A percentile compares a stretch with the other conserved stretches of the same genome.
Evolutionary conservation across 2,888 invertebrate species (phyloP).

Genomic region (Idaea dimidiata): DNA sequence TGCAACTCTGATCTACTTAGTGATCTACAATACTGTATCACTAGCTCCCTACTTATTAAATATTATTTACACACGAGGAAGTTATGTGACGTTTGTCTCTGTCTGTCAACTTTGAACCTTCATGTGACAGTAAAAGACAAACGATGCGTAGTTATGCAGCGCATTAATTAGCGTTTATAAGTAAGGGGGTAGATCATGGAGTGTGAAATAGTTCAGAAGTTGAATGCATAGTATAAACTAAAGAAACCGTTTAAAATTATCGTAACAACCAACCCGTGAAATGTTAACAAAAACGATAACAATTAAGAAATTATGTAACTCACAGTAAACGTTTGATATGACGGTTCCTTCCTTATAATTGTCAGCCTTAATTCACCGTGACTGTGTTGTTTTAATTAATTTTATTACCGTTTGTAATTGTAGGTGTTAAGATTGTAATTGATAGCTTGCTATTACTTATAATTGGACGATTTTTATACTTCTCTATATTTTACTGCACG

Average conservation of each 20-base stretch:
- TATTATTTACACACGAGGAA: too few species aligned
- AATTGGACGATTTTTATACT: neutral
- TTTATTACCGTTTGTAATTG: constrained; percentile 25
- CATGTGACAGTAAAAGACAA: too few species aligned
- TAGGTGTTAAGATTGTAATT: constrained; percentile 1
- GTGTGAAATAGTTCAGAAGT: neutral
- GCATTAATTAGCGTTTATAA: too few species aligned
- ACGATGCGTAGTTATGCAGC: too few species aligned
- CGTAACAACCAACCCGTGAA: constrained; percentile 55
- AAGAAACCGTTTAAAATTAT: neutral
- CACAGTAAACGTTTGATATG: constrained; percentile 10
- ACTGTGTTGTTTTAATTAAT: constrained; percentile 39
- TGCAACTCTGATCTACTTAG: too few species aligned
- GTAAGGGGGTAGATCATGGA: neutral
- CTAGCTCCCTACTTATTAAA: too few species aligned
- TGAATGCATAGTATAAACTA: neutral
- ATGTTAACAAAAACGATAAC: constrained; percentile 58
- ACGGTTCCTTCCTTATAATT: constrained; percentile 33
- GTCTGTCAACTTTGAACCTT: too few species aligned
- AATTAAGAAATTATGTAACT: constrained; percentile 23
- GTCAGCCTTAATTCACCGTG: constrained; percentile 44
- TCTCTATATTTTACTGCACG: neutral
- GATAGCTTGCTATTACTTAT: neutral
- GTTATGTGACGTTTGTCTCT: too few species aligned
- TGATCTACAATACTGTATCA: too few species aligned